Evolutionary conservation across 2,888 invertebrate species (phyloP).

Genomic region (Rotaria magnacalcarata): DNA sequence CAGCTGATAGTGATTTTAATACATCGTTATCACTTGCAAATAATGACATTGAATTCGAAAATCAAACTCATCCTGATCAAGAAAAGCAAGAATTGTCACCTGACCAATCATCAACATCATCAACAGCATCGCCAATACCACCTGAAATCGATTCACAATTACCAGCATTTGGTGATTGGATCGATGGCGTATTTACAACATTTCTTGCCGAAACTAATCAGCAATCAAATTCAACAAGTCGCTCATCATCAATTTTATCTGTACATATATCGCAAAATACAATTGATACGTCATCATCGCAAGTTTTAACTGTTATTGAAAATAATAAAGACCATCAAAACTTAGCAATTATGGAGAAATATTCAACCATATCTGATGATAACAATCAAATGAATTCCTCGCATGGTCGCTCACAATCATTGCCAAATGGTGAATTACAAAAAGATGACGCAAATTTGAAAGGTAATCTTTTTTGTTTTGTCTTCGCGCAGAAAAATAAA

Average conservation of each 20-base stretch:
- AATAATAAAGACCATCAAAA: neutral
- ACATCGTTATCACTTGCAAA: neutral
- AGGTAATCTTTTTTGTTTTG: neutral
- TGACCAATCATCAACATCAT: neutral
- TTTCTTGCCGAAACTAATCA: conserved; percentile 12
- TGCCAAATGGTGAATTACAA: neutral
- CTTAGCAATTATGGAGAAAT: neutral
- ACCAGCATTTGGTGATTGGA: conserved; percentile 12
- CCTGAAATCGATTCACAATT: neutral
- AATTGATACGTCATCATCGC: neutral
- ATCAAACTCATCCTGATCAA: neutral
- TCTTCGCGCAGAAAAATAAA: neutral
- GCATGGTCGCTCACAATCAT: conserved; percentile 25
- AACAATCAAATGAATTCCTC: neutral
- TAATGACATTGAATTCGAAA: neutral
- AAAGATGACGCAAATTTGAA: neutral
- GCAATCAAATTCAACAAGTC: neutral
- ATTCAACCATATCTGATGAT: neutral
- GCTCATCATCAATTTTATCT: conserved; percentile 2
- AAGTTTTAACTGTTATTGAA: neutral
- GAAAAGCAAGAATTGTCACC: neutral
- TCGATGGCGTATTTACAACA: conserved; percentile 28
- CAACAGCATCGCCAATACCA: neutral
- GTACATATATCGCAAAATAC: neutral
- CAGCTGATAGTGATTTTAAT: conserved; percentile 19